Conservation (phyloP, 2,888 invertebrate genomes). For the Ectemnius continuus region DNA sequence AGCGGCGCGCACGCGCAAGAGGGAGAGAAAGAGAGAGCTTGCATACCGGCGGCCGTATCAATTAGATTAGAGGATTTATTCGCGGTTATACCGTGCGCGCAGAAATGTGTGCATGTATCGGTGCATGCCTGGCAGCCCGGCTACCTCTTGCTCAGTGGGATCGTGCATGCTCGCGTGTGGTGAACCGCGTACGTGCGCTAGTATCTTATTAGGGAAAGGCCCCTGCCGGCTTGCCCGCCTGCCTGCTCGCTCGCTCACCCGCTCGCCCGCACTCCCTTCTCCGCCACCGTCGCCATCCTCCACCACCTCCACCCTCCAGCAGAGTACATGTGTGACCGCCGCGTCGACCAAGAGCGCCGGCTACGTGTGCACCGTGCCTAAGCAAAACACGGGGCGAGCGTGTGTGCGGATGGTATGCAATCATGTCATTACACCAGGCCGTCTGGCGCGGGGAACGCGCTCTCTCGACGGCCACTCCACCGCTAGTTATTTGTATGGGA, state of each 20-base stretch:
- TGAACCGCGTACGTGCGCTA: conserved; percentile 40
- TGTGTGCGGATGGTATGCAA: conserved; percentile 65
- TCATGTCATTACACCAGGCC: conserved; percentile 64
- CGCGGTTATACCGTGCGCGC: conserved; percentile 62
- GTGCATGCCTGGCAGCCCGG: conserved; percentile 43
- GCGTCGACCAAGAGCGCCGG: neutral
- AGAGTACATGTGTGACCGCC: neutral
- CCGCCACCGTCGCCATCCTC: conserved; percentile 16
- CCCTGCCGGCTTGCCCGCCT: conserved; percentile 8
- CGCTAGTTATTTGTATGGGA: conserved; percentile 58
- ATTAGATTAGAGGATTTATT: conserved; percentile 73
- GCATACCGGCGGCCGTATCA: conserved; percentile 62
- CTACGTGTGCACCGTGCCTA: conserved; percentile 18
- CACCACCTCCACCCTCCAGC: neutral
- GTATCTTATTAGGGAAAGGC: conserved; percentile 55
- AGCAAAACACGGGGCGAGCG: conserved; percentile 46
- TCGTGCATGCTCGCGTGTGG: conserved; percentile 36
- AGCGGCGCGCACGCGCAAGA: conserved; percentile 17
- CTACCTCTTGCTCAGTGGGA: conserved; percentile 30
- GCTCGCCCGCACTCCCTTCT: neutral
- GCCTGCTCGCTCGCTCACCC: neutral
- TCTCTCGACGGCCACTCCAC: conserved; percentile 51
- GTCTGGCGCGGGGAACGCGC: conserved; percentile 32
- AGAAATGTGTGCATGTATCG: conserved; percentile 62
- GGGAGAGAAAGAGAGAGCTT: conserved; percentile 20